Percentiles rank a stretch among this genome's conserved stretches.
These are phyloP conservation scores for Camelus bactrianus DNA, from an alignment of 2,113 vertebrate species.

Conservation along the genomic window DNA sequence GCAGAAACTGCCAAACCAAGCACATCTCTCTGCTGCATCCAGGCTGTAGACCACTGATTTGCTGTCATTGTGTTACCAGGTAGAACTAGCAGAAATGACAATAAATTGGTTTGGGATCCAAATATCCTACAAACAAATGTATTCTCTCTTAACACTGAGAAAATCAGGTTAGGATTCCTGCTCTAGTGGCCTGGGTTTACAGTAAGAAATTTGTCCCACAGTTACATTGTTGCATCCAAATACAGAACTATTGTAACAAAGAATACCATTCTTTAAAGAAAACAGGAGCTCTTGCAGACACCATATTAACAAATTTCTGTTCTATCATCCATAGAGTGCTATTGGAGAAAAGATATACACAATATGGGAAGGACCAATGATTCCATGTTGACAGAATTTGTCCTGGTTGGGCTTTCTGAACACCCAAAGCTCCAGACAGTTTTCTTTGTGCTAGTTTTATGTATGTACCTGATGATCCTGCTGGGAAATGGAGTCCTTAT, in stretches of 20 bases:
- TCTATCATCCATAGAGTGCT: constrained; percentile 23
- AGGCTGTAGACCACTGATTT: not conserved
- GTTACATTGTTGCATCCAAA: not conserved
- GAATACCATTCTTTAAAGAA: not conserved
- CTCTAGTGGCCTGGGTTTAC: not conserved
- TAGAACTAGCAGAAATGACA: not conserved
- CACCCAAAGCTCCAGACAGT: constrained; percentile 64
- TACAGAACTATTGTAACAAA: not conserved
- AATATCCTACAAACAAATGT: not conserved
- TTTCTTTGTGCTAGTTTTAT: constrained; percentile 69
- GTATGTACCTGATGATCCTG: constrained; percentile 72
- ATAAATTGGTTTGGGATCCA: not conserved
- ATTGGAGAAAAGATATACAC: not conserved
- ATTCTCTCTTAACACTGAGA: not conserved
- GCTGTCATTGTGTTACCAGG: not conserved
- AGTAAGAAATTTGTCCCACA: not conserved
- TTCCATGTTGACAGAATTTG: constrained; percentile 69
- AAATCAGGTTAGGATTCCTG: not conserved
- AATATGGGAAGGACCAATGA: constrained; percentile 63
- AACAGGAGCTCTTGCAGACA: not conserved
- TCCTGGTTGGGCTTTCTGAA: constrained; percentile 71
- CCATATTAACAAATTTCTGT: constrained; percentile 24
- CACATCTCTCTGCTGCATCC: not conserved
- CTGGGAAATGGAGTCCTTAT: constrained; percentile 78
- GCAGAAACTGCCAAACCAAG: not conserved